A percentile compares a stretch with the other conserved stretches of the same genome.
phyloP scores from a whole-genome alignment of 2,888 invertebrate species.

The Idaea dimidiata region DNA sequence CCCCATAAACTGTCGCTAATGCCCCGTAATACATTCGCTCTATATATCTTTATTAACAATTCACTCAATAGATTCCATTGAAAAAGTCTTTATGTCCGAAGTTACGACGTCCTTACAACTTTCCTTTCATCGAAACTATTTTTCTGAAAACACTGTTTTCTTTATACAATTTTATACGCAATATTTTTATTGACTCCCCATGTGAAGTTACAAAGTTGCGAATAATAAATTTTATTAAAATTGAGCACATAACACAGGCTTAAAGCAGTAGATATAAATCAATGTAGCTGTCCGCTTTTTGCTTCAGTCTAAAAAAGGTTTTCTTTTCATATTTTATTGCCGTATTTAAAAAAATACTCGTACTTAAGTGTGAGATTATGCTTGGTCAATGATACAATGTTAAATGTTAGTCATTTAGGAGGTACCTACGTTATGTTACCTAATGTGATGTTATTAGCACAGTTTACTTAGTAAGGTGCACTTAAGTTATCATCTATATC shows the following conservation, averaged over 20 bases:
- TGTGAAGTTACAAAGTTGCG: slow-evolving; percentile 65
- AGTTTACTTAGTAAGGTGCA: neutral
- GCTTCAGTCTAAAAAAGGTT: slow-evolving; percentile 50
- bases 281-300: slow-evolving; percentile 56
- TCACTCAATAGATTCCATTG: slow-evolving; percentile 74
- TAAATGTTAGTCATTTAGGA: slow-evolving; percentile 11
- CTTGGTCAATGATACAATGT: slow-evolving; percentile 56
- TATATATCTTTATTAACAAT: slow-evolving; percentile 80
- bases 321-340: slow-evolving; percentile 59
- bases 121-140: slow-evolving; percentile 75
- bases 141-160: slow-evolving; percentile 79
- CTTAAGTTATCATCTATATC: too few relatives aligned
- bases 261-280: slow-evolving; percentile 71
- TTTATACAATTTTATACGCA: slow-evolving; percentile 75
- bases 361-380: slow-evolving; percentile 46
- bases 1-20: slow-evolving; percentile 74
- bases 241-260: slow-evolving; percentile 60
- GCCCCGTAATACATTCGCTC: slow-evolving; percentile 71
- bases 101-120: slow-evolving; percentile 75
- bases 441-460: neutral
- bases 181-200: slow-evolving; percentile 72
- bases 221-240: slow-evolving; percentile 67
- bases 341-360: slow-evolving; percentile 52
- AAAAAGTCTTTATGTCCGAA: slow-evolving; percentile 69
- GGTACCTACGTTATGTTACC: neutral